Percentiles rank a stretch among this genome's conserved stretches.
Conservation (phyloP, 2,888 invertebrate genomes). For the Arctia plantaginis region DNA sequence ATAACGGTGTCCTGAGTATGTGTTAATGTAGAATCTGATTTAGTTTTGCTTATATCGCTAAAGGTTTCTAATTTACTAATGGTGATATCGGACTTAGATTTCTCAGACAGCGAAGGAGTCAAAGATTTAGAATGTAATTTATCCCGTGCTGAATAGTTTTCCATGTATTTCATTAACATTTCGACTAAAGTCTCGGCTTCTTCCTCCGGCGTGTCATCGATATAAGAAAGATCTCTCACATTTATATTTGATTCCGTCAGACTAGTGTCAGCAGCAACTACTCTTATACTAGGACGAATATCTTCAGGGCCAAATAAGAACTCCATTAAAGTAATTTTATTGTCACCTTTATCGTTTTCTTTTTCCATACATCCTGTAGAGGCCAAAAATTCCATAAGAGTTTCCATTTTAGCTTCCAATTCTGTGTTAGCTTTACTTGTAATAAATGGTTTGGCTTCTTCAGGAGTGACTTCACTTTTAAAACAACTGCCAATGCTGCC, state of each 20-base stretch:
- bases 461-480: slow-evolving; percentile 75
- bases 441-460: slow-evolving; percentile 63
- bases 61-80: slow-evolving; percentile 79
- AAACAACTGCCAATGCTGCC: slow-evolving; percentile 80
- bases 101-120: slow-evolving; percentile 78
- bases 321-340: slow-evolving; percentile 83
- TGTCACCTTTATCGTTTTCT: slow-evolving; percentile 68
- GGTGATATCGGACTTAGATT: slow-evolving; percentile 81
- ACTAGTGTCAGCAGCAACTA: slow-evolving; percentile 64
- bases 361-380: slow-evolving; percentile 79
- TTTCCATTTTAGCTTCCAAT: slow-evolving; percentile 83
- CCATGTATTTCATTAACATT: slow-evolving; percentile 82
- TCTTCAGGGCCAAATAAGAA: slow-evolving; percentile 80
- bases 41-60: slow-evolving; percentile 81
- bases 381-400: slow-evolving; percentile 80
- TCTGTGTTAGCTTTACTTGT: slow-evolving; percentile 76
- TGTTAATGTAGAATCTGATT: slow-evolving; percentile 81
- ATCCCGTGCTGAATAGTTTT: slow-evolving; percentile 71
- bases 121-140: slow-evolving; percentile 69
- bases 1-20: slow-evolving; percentile 82
- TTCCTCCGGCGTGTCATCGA: slow-evolving; percentile 81
- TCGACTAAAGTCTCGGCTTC: slow-evolving; percentile 80
- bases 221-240: slow-evolving; percentile 75
- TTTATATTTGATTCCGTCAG: slow-evolving; percentile 77
- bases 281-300: slow-evolving; percentile 70